These are phyloP conservation scores for Drosophila carrolli DNA, from an alignment of 1,140 invertebrate species.

Conservation along the genomic window DNA sequence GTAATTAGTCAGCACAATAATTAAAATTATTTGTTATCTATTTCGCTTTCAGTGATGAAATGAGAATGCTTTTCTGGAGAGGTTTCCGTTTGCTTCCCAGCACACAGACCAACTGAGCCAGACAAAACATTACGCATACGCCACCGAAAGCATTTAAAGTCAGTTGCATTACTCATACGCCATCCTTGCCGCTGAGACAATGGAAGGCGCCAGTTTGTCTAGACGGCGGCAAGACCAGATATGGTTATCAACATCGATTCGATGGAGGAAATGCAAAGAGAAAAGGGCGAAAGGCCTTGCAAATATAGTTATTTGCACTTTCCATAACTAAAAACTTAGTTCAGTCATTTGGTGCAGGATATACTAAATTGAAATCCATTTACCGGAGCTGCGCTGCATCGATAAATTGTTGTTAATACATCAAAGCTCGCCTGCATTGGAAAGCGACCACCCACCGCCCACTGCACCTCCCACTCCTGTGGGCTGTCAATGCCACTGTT, in stretches of 20 bases:
- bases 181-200: conserved; percentile 15
- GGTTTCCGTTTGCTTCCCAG: no score
- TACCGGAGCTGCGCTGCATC: conserved; percentile 35
- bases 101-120: not conserved
- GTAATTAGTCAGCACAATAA: conserved; percentile 4
- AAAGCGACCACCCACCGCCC: not conserved
- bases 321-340: conserved; percentile 37
- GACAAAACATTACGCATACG: conserved; percentile 62
- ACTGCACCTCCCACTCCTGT: conserved; percentile 13
- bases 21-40: not conserved
- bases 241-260: not conserved
- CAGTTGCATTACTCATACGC: conserved; percentile 67
- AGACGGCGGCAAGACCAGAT: conserved; percentile 57
- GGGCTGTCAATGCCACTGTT: conserved; percentile 51
- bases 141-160: conserved; percentile 2
- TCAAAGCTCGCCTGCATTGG: conserved; percentile 21
- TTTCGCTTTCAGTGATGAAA: no score
- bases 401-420: conserved; percentile 61
- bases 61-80: no score
- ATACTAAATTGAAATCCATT: conserved; percentile 59
- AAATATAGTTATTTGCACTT: not conserved
- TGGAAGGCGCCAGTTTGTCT: conserved; percentile 66
- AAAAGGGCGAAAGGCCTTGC: not conserved
- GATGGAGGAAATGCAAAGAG: not conserved
- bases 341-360: conserved; percentile 40